phyloP scores from a whole-genome alignment of 2,888 invertebrate genomes.

The Acanthosepion lycidas region DNA sequence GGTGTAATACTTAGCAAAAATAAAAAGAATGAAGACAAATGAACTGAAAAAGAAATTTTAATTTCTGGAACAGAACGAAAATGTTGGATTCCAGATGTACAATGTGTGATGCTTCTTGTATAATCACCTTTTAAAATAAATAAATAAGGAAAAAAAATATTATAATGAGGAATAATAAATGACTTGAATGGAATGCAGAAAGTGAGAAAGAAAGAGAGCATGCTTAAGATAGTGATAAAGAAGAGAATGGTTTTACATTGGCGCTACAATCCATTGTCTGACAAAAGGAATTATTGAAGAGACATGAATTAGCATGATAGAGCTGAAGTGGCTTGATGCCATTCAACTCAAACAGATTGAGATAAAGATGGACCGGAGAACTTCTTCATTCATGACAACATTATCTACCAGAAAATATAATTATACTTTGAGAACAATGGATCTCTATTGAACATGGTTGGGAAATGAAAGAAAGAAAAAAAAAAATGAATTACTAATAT shows the following conservation, averaged over 20 bases:
- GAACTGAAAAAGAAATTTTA: no score
- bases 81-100: no score
- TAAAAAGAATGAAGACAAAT: no score
- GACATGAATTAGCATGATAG: constrained; percentile 33
- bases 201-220: not conserved
- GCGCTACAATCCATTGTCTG: constrained; percentile 13
- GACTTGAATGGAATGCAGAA: not conserved
- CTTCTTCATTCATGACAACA: not conserved
- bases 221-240: not conserved
- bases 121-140: no score
- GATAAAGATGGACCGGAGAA: not conserved
- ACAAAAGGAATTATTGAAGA: not conserved
- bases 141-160: no score
- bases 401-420: constrained; percentile 12
- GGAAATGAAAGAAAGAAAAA: not conserved
- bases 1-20: no score
- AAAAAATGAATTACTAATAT: no score
- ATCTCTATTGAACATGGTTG: not conserved
- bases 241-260: not conserved
- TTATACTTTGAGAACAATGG: not conserved
- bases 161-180: no score
- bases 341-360: not conserved
- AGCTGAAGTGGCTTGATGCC: constrained; percentile 15
- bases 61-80: no score
- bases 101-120: no score